phyloP scores from a whole-genome alignment of 2,888 invertebrate genomes.

The Mythimna loreyi region DNA sequence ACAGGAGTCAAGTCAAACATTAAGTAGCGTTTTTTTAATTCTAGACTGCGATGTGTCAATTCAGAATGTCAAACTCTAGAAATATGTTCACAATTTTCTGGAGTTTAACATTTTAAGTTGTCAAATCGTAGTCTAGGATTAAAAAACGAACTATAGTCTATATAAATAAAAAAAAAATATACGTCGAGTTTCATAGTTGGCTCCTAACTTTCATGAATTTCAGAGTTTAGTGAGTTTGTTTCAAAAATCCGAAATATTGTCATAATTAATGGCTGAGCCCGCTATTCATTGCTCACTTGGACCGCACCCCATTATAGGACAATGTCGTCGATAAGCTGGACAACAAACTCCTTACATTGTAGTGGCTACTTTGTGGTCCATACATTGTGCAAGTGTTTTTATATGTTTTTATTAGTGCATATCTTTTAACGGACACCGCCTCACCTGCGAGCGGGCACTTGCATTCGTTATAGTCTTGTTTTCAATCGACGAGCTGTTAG shows the following conservation, averaged over 20 bases:
- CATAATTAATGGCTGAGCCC: neutral
- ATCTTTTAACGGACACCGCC: conserved; percentile 39
- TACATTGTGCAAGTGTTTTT: conserved; percentile 42
- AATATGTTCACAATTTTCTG: no score
- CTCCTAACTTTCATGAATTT: no score
- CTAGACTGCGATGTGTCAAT: no score
- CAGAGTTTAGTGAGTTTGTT: no score
- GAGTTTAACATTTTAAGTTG: no score
- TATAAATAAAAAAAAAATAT: no score
- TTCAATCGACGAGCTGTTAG: conserved; percentile 18
- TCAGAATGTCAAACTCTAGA: no score
- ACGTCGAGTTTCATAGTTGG: no score
- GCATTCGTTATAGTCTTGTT: conserved; percentile 17
- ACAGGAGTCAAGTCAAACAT: no score
- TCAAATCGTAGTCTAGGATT: no score
- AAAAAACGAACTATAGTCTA: no score
- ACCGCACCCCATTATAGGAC: conserved; percentile 19
- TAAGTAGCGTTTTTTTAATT: no score
- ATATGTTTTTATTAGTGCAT: conserved; percentile 38
- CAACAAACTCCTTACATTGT: conserved; percentile 40
- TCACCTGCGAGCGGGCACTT: conserved; percentile 48
- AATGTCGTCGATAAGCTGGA: conserved; percentile 39
- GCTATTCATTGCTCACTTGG: conserved; percentile 26
- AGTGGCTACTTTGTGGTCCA: conserved; percentile 34
- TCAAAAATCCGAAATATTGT: neutral